Base-by-base conservation (phyloP, 1,140 invertebrate species). In the Brachionus rotundiformis region DNA sequence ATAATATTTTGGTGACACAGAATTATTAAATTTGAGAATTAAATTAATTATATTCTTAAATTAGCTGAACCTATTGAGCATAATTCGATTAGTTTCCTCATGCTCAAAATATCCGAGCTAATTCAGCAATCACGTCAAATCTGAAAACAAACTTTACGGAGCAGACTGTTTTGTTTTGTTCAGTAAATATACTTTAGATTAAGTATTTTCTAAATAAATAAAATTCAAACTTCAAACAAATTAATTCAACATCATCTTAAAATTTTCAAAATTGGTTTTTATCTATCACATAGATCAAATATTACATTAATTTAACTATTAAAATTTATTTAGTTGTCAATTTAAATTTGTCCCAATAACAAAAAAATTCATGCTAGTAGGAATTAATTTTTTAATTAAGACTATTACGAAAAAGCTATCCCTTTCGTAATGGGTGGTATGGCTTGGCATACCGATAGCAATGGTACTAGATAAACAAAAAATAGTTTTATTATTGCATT, bases 401-500 rank as follows among this genome's bases (percentile, higher is more conserved):
- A 68, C 7, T 33, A 33, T 68, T 68, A 68, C 31, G 31, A 33
- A 33, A 68, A 13, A 33, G 27, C 16, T 31, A 3, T 29, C 29
- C 27, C 33, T 1, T n/a, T 31, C 63, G 27, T 68, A 27, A 68
- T 27, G 63, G 63, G 63, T 68, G 63, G 63, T 68, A 33, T 33
- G 63, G 63, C 16, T n/a, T 49, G 44, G 16, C 44, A 49, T 49
- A 0, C 44, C n/a, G 7, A 6, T 49, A 49, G 47, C 31, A 27
- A 33, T 19, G 27, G 36, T 27, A 33, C 63, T 68, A 68, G 63
- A 68, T 68, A 68, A 68, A 68, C 63, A 68, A 68, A 68, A 33
- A 7, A 27, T 13, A 68, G n/a, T 13, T 68, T 68, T 41, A 41
- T 33, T 68, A 36, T 33, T 68, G 63, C 59, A 19, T 68, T 33